Base-by-base conservation (phyloP, 2,797 vertebrate species). In the Fratercula arctica region DNA sequence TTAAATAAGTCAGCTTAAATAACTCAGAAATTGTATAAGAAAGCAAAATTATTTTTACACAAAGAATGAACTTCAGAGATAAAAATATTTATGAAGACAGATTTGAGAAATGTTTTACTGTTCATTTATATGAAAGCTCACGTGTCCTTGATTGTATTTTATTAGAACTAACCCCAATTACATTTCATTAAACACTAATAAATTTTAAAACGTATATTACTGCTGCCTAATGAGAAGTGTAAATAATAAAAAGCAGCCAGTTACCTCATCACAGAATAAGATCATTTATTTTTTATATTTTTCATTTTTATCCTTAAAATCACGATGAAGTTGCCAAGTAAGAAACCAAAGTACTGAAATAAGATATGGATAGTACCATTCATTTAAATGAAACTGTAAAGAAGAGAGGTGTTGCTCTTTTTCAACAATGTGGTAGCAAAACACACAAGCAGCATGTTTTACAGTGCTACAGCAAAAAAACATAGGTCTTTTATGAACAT, bases 161-260 rank as follows among this genome's bases (percentile, higher is more conserved):
- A 96, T 89, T 93, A 77, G 89, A 95, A 96, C 45, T 68, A 96
- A 93, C 4, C 18, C 28, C 1, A 93, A 86, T 85, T 86, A 83
- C 43, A 87, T 85, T 95, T 90, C 85, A 91, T 87, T 91, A 97
- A 85, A 87, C 56, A 76, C n/a, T 83, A 91, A 77, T 54, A 93
- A 54, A 94, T 93, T 96, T 88, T 87, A 69, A 90, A 95, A 90
- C 26, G 83, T 26, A 45, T 85, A 96, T 76, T 69, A 82, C 56
- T 20, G 6, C 11, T 82, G 37, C 53, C 86, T 72, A 96, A 90
- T 87, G 80, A 97, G 37, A 81, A 96, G 4, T 66, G 69, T 59
- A 91, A 83, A 89, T 48, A 96, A 93, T 56, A 95, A 23, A 93
- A 95, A 94, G 43, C 28, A 96, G 82, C 18, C 68, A 95, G 57